Evolutionary conservation across 2,113 vertebrate genomes (phyloP).

Genomic region (Rhinichthys klamathensis): DNA sequence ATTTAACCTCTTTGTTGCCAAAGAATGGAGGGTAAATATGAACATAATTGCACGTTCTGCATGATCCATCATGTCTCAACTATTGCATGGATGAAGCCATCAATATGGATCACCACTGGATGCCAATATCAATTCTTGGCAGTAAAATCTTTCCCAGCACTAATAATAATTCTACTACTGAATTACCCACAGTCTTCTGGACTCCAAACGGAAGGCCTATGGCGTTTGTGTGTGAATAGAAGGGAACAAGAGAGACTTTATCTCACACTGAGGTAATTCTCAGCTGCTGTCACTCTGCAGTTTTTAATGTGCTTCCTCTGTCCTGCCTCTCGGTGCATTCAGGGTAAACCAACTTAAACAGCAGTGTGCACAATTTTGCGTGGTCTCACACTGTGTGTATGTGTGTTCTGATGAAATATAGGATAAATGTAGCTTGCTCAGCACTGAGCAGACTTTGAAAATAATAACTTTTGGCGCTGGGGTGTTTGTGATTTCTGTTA

Average conservation of each 20-base stretch:
- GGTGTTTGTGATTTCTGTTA: constrained; percentile 52
- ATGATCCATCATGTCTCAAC: constrained; percentile 25
- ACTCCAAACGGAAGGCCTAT: constrained; percentile 6
- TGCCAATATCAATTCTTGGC: constrained; percentile 30
- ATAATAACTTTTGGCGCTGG: constrained; percentile 54
- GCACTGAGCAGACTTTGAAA: constrained; percentile 40
- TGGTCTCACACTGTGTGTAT: constrained; percentile 8
- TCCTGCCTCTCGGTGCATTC: constrained; percentile 21
- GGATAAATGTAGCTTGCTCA: constrained; percentile 44
- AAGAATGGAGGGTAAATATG: constrained; percentile 19
- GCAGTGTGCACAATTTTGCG: constrained; percentile 22
- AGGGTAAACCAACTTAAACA: constrained; percentile 40
- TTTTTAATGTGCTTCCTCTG: constrained; percentile 27
- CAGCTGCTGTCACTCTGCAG: not conserved
- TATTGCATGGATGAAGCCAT: constrained; percentile 11
- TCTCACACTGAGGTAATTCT: constrained; percentile 15
- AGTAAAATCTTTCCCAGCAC: constrained; percentile 11
- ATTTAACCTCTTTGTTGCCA: constrained; percentile 30
- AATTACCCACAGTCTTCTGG: constrained; percentile 37
- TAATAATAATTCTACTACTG: constrained; percentile 37
- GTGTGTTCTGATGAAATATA: constrained; percentile 47
- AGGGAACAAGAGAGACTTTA: not conserved
- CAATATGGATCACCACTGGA: constrained; percentile 21
- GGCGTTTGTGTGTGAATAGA: not conserved
- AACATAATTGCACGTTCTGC: not conserved